A percentile compares a stretch with the other conserved stretches of the same genome.
These are phyloP conservation scores for Brachypteracias leptosomus DNA, from an alignment of 2,113 vertebrate genomes.

Conservation along the genomic window DNA sequence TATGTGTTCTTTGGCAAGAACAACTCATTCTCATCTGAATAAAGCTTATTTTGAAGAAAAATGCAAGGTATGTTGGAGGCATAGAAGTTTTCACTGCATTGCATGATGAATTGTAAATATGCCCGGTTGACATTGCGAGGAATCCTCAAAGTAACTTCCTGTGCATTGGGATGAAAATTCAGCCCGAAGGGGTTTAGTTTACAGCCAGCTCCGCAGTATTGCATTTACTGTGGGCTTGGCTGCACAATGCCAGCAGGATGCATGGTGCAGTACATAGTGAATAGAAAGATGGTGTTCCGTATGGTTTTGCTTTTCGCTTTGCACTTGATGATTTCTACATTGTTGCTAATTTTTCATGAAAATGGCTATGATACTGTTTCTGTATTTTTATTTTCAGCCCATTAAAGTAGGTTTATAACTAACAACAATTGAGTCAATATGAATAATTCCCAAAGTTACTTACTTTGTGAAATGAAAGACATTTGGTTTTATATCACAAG, in stretches of 20 bases:
- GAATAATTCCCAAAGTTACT: neutral
- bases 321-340: neutral
- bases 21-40: neutral
- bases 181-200: neutral
- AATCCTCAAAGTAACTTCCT: neutral
- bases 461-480: neutral
- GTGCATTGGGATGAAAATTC: neutral
- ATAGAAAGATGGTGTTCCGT: neutral
- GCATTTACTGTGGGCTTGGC: neutral
- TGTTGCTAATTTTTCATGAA: neutral
- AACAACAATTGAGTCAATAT: neutral
- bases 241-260: neutral
- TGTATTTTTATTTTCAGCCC: neutral
- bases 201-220: neutral
- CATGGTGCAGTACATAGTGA: neutral
- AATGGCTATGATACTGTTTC: neutral
- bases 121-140: neutral
- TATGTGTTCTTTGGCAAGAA: neutral
- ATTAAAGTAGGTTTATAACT: neutral
- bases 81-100: neutral
- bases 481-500: neutral
- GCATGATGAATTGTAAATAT: neutral
- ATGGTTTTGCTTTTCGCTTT: neutral
- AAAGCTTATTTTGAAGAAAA: constrained; percentile 19
- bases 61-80: neutral